Conservation (phyloP, 2,113 vertebrate genomes). For the Takifugu flavidus region DNA sequence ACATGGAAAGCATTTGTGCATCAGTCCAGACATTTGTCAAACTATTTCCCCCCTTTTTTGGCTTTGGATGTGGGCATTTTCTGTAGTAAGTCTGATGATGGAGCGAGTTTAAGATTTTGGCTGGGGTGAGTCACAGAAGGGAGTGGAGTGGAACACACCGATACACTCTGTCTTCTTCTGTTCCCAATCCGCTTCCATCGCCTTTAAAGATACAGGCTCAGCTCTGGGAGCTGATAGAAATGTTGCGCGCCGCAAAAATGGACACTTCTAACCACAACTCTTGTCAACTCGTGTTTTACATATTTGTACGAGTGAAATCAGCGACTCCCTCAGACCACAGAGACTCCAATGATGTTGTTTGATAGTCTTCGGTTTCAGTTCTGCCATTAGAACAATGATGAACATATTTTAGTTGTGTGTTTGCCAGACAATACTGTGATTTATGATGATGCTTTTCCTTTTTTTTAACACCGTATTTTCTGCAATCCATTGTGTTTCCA, state of each 20-base stretch:
- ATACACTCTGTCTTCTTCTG: constrained; percentile 31
- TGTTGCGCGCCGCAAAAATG: constrained; percentile 16
- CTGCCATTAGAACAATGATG: too few species aligned
- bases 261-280: constrained; percentile 1
- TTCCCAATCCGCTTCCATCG: constrained; percentile 23
- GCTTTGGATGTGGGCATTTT: constrained; percentile 30
- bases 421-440: too few species aligned
- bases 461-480: neutral
- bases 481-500: constrained; percentile 1
- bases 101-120: constrained; percentile 34
- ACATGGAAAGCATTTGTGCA: constrained; percentile 22
- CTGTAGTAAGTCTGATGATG: constrained; percentile 23
- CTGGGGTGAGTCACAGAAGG: constrained; percentile 26
- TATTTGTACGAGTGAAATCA: neutral
- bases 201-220: constrained; percentile 36
- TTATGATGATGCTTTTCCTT: neutral
- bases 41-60: constrained; percentile 21
- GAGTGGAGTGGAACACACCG: constrained; percentile 14
- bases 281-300: constrained; percentile 5
- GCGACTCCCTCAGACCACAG: too few species aligned
- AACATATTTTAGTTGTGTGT: too few species aligned
- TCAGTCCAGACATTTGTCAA: constrained; percentile 31
- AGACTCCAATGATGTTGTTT: too few species aligned
- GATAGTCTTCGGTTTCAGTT: too few species aligned
- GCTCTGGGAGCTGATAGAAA: constrained; percentile 24